Percentiles rank a stretch among this genome's conserved stretches.
Conservation (phyloP, 2,797 vertebrate genomes). For the Onychomys arenicola region DNA sequence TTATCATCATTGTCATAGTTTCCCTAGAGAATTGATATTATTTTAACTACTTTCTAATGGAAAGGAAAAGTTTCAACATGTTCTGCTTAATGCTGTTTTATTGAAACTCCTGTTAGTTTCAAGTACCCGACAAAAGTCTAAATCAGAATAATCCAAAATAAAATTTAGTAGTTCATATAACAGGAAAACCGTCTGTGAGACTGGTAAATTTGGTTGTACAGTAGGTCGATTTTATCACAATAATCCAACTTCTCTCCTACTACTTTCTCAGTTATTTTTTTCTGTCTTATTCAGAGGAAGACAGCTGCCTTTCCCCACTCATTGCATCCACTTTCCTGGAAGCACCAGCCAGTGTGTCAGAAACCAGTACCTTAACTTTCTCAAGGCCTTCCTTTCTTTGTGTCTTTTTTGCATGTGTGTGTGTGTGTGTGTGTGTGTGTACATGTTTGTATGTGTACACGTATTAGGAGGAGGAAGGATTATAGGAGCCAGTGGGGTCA, state of each 20-base stretch:
- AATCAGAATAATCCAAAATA: neutral
- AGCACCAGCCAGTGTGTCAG: neutral
- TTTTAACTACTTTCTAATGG: conserved; percentile 39
- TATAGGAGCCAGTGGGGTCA: neutral
- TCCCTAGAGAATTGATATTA: conserved; percentile 37
- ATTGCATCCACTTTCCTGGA: neutral
- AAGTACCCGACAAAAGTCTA: neutral
- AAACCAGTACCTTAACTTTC: neutral
- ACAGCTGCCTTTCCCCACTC: neutral
- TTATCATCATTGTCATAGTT: conserved; percentile 55
- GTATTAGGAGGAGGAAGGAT: neutral
- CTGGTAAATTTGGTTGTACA: neutral
- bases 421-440: neutral
- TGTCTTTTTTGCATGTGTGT: neutral
- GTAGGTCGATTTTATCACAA: neutral
- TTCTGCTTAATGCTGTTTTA: conserved; percentile 13
- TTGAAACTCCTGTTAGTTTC: neutral
- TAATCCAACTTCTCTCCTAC: neutral
- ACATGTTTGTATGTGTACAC: neutral
- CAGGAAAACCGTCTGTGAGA: neutral
- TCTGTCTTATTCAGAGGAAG: neutral
- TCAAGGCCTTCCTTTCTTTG: neutral
- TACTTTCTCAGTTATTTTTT: neutral
- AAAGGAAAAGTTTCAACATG: neutral
- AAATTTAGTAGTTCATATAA: neutral